Evolutionary conservation across 2,888 invertebrate species (phyloP), one percentile per base, ranked within the genome.

Genomic region (Macropis europaea): DNA sequence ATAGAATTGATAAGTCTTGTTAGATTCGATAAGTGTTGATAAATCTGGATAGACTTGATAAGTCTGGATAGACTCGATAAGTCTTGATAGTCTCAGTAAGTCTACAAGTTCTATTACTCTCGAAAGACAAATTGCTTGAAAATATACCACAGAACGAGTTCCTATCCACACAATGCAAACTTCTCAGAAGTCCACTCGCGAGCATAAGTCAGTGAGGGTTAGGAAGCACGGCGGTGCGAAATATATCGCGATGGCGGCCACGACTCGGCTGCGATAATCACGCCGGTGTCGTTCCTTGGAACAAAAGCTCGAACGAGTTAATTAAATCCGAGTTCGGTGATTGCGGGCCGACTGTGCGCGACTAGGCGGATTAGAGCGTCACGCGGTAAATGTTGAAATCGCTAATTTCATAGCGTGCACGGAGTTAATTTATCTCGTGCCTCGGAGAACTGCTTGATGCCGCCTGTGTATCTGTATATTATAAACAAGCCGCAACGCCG

Each of bases 291-390:
- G 22, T 38, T 24, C 17, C 47, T 47, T 17, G 36, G 30, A 71
- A 71, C 52, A 48, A 68, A 62, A 42, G 13, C n/a, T 9, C 7
- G 45, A 34, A 68, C 40, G 53, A 69, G 64, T 79, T 63, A 76
- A 79, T 79, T 74, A 69, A 76, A 77, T 56, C 42, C 28, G 54
- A 34, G 26, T 48, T 42, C 34, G 53, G 53, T 71, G 66, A 53
- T 60, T 68, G 53, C 61, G 19, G 36, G 24, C 30, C 19, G 56
- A 77, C 71, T 60, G 61, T 48, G 30, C 45, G 15, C 62, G 45
- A 66, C 60, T 57, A 54, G 48, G 11, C n/a, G 45, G 66, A 76
- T 75, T 72, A 63, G 59, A 52, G 48, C 13, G 30, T 45, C 24
- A 30, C 38, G 34, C 56, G 34, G 56, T 76, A 66, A 76, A 59